Percentiles rank a stretch among this genome's conserved stretches.
phyloP scores from a whole-genome alignment of 35 echinoderm and acorn worm genomes.

The Strongylocentrotus purpuratus region DNA sequence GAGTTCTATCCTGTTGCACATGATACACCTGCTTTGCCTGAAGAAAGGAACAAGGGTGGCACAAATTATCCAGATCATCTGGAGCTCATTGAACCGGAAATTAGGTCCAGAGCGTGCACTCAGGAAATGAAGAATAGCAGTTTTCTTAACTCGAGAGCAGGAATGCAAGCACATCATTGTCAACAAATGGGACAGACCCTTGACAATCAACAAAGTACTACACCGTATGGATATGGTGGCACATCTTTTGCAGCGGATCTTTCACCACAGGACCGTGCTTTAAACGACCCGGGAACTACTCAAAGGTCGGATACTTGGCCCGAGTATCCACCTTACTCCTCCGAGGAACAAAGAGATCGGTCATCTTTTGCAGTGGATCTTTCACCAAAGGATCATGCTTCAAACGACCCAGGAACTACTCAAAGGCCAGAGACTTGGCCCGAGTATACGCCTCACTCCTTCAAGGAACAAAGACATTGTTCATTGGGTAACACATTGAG shows the following conservation, averaged over 20 bases:
- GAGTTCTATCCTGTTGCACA: neutral
- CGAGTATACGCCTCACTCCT: no score
- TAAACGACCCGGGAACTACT: neutral
- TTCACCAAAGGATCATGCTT: no score
- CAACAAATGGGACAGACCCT: neutral
- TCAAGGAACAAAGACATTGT: no score
- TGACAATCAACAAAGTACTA: neutral
- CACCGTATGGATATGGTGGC: neutral
- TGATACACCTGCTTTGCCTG: neutral
- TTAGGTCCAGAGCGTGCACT: no score
- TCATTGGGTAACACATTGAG: neutral
- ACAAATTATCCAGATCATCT: neutral
- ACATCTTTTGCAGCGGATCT: neutral
- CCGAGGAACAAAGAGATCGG: no score
- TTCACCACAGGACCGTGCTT: neutral
- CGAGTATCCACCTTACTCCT: neutral
- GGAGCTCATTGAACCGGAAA: no score
- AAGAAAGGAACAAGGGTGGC: neutral
- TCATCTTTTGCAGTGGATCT: no score
- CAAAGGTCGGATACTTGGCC: neutral
- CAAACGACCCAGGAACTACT: no score
- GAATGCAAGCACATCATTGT: no score
- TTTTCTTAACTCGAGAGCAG: no score
- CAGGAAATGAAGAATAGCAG: no score
- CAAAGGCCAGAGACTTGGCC: no score